Evolutionary conservation across 2,888 invertebrate genomes (phyloP).

Genomic region (Brachyopa scutellaris): DNA sequence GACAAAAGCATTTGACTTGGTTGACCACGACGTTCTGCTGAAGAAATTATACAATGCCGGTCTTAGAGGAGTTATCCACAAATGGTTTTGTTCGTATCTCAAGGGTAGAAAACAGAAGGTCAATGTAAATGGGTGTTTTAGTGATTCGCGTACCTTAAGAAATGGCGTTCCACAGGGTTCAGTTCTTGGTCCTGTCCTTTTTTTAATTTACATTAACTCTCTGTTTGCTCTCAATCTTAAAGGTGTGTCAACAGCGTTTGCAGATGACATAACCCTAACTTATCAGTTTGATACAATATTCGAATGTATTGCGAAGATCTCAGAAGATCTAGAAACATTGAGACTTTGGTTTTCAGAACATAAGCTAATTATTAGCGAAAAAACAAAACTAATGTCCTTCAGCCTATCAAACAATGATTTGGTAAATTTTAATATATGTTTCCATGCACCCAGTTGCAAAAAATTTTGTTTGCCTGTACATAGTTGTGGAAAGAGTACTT

Average conservation of each 20-base stretch:
- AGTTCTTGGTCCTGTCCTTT: neutral
- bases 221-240: neutral
- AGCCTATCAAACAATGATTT: neutral
- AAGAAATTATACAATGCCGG: slow-evolving; percentile 4
- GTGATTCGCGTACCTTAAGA: neutral
- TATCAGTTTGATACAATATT: slow-evolving; percentile 1
- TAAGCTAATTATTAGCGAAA: neutral
- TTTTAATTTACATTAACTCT: neutral
- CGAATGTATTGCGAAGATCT: neutral
- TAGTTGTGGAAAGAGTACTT: slow-evolving; percentile 1
- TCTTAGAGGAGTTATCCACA: neutral
- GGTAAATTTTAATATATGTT: neutral
- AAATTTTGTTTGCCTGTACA: slow-evolving; percentile 9
- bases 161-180: neutral
- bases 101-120: neutral
- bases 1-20: slow-evolving; percentile 8
- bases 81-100: neutral
- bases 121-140: neutral
- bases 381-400: slow-evolving; percentile 16
- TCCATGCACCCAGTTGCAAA: neutral
- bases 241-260: neutral
- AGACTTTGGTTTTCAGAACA: slow-evolving; percentile 5
- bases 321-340: slow-evolving; percentile 3
- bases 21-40: neutral
- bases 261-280: slow-evolving; percentile 5